Evolutionary conservation across 2,113 vertebrate genomes (phyloP).

Genomic region (Apodemus speciosus): DNA sequence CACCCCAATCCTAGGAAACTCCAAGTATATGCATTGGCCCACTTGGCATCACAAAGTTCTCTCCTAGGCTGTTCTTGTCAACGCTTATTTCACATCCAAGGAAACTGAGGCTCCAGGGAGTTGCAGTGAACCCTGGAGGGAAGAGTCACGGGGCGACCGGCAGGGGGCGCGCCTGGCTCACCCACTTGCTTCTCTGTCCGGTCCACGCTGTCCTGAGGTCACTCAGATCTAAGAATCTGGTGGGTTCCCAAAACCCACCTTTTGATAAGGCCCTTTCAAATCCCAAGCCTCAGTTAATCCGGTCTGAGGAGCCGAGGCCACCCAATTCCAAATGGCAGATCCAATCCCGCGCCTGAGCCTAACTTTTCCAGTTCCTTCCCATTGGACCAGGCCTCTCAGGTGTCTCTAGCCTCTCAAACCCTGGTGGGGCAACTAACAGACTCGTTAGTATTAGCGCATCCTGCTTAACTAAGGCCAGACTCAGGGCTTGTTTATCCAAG

Average conservation of each 20-base stretch:
- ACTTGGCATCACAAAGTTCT: background rate
- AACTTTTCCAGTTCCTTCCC: background rate
- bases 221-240: background rate
- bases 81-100: background rate
- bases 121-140: background rate
- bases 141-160: conserved; percentile 12
- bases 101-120: background rate
- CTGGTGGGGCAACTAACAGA: background rate
- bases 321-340: background rate
- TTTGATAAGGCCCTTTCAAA: background rate
- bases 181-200: background rate
- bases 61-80: background rate
- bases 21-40: background rate
- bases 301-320: background rate
- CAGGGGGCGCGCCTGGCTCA: conserved; percentile 62
- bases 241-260: background rate
- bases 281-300: background rate
- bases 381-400: background rate
- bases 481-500: conserved; percentile 41
- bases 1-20: background rate
- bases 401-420: background rate
- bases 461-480: conserved; percentile 28
- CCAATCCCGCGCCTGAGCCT: background rate
- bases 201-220: background rate
- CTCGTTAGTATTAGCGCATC: background rate